Percentiles rank a stretch among this genome's conserved stretches.
Evolutionary conservation across 1,140 invertebrate species (phyloP).

Genomic region (Drepana arcuata): DNA sequence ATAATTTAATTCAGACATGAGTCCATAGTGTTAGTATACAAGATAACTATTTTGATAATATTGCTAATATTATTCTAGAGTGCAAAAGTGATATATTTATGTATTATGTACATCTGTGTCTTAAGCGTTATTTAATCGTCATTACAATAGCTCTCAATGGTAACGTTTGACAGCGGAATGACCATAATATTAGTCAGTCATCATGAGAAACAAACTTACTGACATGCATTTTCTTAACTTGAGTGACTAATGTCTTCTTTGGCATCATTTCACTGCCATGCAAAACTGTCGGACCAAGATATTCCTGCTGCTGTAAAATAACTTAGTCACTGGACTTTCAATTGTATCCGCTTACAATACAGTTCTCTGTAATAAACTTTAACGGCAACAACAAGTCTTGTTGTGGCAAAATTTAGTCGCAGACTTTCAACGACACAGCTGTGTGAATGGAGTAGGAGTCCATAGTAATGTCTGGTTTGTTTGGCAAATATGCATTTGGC

Average conservation of each 20-base stretch:
- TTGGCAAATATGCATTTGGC: slow-evolving; percentile 63
- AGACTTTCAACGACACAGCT: slow-evolving; percentile 12
- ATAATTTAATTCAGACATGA: no score
- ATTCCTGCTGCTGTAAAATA: slow-evolving; percentile 3
- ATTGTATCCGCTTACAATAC: slow-evolving; percentile 2
- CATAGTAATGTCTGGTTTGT: slow-evolving; percentile 47
- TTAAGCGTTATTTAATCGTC: no score
- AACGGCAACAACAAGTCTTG: no score
- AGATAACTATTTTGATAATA: no score
- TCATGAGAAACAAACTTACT: not conserved
- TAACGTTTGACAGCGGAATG: no score
- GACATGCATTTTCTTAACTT: slow-evolving; percentile 7
- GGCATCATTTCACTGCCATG: slow-evolving; percentile 6
- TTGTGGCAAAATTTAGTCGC: slow-evolving; percentile 8
- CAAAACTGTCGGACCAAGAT: slow-evolving; percentile 2
- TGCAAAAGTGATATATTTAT: no score
- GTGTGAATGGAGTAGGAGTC: slow-evolving; percentile 15
- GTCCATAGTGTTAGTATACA: no score
- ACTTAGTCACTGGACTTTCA: slow-evolving; percentile 3
- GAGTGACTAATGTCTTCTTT: slow-evolving; percentile 12
- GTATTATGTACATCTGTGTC: no score
- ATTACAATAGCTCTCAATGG: no score
- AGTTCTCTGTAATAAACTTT: no score
- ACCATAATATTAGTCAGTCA: not conserved
- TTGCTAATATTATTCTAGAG: no score